Percentiles rank a stretch among this genome's conserved stretches.
These are phyloP conservation scores for Rhorus exstirpatorius DNA, from an alignment of 2,888 invertebrate genomes.

Conservation along the genomic window DNA sequence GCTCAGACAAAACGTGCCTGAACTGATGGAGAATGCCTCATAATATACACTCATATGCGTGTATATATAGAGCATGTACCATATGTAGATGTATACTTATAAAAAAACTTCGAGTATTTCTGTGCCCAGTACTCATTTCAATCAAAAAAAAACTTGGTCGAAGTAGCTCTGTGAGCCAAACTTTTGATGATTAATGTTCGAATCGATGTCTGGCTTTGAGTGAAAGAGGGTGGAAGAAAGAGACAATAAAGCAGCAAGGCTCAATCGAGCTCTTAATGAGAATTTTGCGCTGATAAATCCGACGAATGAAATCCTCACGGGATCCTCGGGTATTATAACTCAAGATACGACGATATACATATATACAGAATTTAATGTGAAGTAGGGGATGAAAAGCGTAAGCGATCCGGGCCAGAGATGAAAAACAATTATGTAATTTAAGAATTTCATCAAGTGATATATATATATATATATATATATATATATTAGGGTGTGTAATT, in stretches of 20 bases:
- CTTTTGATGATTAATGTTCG: constrained; percentile 70
- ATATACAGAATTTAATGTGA: constrained; percentile 6
- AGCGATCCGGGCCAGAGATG: background rate
- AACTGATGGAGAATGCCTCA: too few relatives aligned
- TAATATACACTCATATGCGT: too few relatives aligned
- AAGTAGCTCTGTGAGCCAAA: constrained; percentile 30
- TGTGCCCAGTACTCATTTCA: background rate
- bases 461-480: background rate
- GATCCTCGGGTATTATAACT: background rate
- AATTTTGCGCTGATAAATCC: constrained; percentile 65
- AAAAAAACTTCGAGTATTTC: constrained; percentile 12
- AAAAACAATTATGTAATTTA: background rate
- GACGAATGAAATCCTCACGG: constrained; percentile 41
- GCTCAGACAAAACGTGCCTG: too few relatives aligned
- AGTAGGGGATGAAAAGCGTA: background rate
- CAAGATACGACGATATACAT: background rate
- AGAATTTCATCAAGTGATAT: background rate
- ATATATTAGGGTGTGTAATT: too few relatives aligned
- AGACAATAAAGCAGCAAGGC: constrained; percentile 28
- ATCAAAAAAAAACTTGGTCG: constrained; percentile 25
- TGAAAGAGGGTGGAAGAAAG: background rate
- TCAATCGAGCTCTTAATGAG: constrained; percentile 53
- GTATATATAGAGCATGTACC: background rate
- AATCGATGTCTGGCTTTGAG: constrained; percentile 43
- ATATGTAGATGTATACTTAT: constrained; percentile 19